Evolutionary conservation across 2,797 vertebrate species (phyloP), one percentile per base, ranked within the genome.

Genomic region (Echeneis naucrates): DNA sequence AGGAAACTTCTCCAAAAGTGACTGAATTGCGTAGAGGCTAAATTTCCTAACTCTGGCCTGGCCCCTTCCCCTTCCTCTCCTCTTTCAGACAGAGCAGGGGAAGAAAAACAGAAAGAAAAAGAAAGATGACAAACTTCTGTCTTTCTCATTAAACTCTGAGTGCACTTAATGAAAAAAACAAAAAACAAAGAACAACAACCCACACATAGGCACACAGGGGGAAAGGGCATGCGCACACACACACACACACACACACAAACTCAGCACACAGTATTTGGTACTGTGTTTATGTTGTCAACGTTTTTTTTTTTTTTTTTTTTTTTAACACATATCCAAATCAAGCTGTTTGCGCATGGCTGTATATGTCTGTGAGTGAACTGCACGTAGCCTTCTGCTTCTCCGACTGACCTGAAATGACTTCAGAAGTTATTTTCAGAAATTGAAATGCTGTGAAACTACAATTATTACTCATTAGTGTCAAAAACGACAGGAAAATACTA

Each of bases 101-200:
- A 81, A 82, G 77, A 78, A 85, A 85, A 89, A 80, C 48, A 75
- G 60, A 77, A 66, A 69, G 71, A 38, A 48, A 64, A 70, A 53
- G 62, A 44, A 45, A 12, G 19, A 72, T 8, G 47, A 70, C 65
- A 62, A 80, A 72, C 53, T 30, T 77, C 88, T 90, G 90, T 77
- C 55, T 87, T 90, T 86, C 64, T 80, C 90, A 68, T 91, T 87
- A 90, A 91, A 83, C 90, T 80, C 61, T n/a, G 1, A 11, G n/a
- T 88, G 82, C 88, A 88, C 88, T 70, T 35, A 13, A 4, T 55
- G 47, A 23, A 12, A 45, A 45, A 72, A 51, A 44, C 58, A 57
- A 61, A 12, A 52, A 35, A 16, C n/a, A n/a, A n/a, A n/a, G n/a
- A n/a, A n/a, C n/a, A n/a, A n/a, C n/a, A n/a, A n/a, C n/a, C n/a